Conservation (phyloP, 2,888 invertebrate species). For the Cosmia trapezina region DNA sequence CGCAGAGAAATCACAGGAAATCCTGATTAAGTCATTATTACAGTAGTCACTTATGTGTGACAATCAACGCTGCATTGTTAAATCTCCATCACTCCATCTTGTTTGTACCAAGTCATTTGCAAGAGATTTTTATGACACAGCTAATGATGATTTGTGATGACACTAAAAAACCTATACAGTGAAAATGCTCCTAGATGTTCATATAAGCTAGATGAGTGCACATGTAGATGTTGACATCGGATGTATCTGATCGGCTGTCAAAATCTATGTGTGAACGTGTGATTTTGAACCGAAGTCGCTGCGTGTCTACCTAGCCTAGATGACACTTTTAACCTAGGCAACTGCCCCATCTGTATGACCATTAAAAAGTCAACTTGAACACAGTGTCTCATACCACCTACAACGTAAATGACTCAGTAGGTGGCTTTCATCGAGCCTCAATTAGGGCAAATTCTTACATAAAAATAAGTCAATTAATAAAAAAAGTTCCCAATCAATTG, state of each 20-base stretch:
- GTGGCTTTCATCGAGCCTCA: conserved; percentile 57
- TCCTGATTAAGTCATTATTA: conserved; percentile 81
- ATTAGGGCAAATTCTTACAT: conserved; percentile 55
- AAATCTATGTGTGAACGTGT: background rate
- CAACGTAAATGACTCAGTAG: conserved; percentile 53
- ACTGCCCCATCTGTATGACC: background rate
- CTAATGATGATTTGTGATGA: background rate
- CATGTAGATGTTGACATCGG: background rate
- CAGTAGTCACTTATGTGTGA: conserved; percentile 63
- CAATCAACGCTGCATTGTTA: conserved; percentile 66
- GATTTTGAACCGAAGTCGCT: background rate
- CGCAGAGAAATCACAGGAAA: conserved; percentile 64
- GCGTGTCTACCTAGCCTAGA: no score
- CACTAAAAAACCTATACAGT: background rate
- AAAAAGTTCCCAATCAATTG: conserved; percentile 80
- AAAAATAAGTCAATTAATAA: conserved; percentile 72
- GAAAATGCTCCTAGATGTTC: background rate
- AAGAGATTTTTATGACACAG: background rate
- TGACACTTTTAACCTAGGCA: background rate
- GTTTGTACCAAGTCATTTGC: conserved; percentile 20
- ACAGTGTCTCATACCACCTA: conserved; percentile 38
- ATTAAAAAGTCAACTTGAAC: background rate
- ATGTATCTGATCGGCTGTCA: background rate
- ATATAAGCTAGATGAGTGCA: no score
- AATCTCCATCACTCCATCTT: conserved; percentile 33